phyloP scores from a whole-genome alignment of 2,113 vertebrate genomes.

The Turdus rufiventris region DNA sequence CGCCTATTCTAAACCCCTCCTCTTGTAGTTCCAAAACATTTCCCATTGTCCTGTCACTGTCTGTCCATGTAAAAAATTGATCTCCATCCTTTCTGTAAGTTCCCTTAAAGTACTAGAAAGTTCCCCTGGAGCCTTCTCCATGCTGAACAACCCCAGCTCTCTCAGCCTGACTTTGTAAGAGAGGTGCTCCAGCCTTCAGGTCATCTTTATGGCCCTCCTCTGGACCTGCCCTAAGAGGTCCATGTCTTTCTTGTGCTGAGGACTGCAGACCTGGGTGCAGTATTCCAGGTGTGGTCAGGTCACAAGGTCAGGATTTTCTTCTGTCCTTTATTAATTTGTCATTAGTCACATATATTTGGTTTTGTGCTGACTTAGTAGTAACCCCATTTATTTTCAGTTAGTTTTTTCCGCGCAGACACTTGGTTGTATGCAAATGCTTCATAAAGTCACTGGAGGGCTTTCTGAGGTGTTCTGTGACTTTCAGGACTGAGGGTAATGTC shows the following conservation, averaged over 20 bases:
- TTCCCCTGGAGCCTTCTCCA: background rate
- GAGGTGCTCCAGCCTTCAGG: background rate
- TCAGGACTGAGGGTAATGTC: background rate
- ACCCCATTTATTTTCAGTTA: background rate
- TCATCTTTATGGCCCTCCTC: background rate
- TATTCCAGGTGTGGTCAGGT: background rate
- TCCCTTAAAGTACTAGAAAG: background rate
- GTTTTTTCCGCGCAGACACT: background rate
- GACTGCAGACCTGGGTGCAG: background rate
- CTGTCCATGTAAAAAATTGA: background rate
- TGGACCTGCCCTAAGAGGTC: background rate
- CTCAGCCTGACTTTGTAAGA: background rate
- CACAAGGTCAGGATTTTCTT: background rate
- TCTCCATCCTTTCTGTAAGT: background rate
- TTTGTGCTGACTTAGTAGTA: background rate
- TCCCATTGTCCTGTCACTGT: background rate
- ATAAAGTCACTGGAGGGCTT: background rate
- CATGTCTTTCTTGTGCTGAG: accelerated
- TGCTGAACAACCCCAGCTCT: background rate
- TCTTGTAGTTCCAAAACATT: background rate
- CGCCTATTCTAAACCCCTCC: background rate
- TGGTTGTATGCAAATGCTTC: background rate
- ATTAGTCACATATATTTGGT: background rate
- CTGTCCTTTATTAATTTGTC: background rate
- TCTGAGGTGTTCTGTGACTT: background rate